Evolutionary conservation across 2,888 invertebrate genomes (phyloP).

Genomic region (Caenorhabditis sinica): DNA sequence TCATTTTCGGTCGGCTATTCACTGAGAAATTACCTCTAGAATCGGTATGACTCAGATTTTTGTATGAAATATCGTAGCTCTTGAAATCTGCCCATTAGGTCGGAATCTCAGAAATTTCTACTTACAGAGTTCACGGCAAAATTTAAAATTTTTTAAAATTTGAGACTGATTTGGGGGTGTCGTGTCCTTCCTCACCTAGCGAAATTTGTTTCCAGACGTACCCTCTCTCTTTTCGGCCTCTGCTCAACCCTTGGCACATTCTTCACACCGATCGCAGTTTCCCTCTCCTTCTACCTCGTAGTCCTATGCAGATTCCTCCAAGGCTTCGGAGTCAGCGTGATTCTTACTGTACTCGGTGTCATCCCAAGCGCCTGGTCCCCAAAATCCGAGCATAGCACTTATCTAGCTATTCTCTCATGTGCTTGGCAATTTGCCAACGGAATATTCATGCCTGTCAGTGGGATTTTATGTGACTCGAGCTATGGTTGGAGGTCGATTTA

Average conservation of each 20-base stretch:
- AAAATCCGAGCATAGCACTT: constrained; percentile 29
- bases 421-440: constrained; percentile 6
- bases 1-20: too few relatives aligned
- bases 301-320: constrained; percentile 34
- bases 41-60: too few relatives aligned
- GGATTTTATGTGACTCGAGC: constrained; percentile 45
- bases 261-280: constrained; percentile 40
- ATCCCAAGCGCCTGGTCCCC: constrained; percentile 47
- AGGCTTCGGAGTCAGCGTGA: constrained; percentile 32
- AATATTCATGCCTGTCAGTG: constrained; percentile 58
- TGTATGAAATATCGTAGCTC: too few relatives aligned
- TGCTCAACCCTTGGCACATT: constrained; percentile 53
- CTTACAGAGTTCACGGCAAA: too few relatives aligned
- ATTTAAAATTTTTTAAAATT: too few relatives aligned
- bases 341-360: constrained; percentile 35
- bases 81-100: too few relatives aligned
- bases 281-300: constrained; percentile 33
- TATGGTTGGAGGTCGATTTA: constrained; percentile 59
- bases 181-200: too few relatives aligned
- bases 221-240: constrained; percentile 46
- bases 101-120: too few relatives aligned
- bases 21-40: too few relatives aligned
- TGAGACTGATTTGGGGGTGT: too few relatives aligned
- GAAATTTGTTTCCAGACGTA: constrained; percentile 36
- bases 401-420: constrained; percentile 40